Conservation (phyloP, 1,140 invertebrate genomes). For the Gerris buenoi region DNA sequence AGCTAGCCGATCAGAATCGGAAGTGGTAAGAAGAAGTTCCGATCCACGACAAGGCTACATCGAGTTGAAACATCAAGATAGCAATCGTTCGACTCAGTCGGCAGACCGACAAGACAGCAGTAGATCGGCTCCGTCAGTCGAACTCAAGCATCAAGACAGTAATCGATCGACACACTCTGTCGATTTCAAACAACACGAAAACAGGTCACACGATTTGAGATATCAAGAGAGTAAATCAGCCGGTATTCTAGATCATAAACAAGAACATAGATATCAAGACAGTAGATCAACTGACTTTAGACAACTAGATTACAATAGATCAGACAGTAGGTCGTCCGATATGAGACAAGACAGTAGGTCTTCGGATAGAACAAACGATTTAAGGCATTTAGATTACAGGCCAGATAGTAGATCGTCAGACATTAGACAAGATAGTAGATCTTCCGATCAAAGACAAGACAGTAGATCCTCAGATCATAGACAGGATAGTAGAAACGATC, state of each 20-base stretch:
- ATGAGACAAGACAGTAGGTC: not conserved
- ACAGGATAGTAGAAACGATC: too few relatives aligned
- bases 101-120: not conserved
- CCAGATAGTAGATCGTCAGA: not conserved
- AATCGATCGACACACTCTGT: not conserved
- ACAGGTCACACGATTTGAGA: too few relatives aligned
- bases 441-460: not conserved
- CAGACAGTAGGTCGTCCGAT: not conserved
- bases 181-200: too few relatives aligned
- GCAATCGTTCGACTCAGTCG: not conserved
- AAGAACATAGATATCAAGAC: too few relatives aligned
- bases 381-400: not conserved
- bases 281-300: too few relatives aligned
- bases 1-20: not conserved
- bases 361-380: not conserved
- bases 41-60: not conserved
- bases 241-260: too few relatives aligned
- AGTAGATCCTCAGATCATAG: too few relatives aligned
- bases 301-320: too few relatives aligned
- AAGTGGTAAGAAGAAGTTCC: not conserved
- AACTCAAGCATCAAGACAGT: not conserved
- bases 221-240: too few relatives aligned
- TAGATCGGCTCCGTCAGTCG: too few relatives aligned
- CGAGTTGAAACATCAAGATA: not conserved
- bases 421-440: not conserved